These are phyloP conservation scores for Acanthurus leucopareius DNA, from an alignment of 2,797 vertebrate genomes.

Conservation along the genomic window DNA sequence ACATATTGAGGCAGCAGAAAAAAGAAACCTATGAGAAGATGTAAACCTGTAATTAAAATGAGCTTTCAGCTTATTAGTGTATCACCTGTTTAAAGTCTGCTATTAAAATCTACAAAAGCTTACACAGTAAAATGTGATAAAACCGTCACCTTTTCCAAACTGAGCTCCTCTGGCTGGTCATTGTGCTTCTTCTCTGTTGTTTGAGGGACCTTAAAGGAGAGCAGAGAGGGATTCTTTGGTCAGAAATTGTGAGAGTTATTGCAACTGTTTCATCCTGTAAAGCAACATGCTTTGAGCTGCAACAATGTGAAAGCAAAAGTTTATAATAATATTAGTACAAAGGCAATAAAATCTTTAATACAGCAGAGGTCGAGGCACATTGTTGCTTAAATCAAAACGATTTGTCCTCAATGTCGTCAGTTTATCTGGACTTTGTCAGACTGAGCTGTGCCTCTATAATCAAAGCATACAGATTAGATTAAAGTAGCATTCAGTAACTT, in stretches of 20 bases:
- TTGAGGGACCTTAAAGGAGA: slow-evolving; percentile 55
- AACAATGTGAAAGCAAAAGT: too few species aligned
- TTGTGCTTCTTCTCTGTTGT: slow-evolving; percentile 59
- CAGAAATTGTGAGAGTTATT: background rate
- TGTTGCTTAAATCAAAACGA: too few species aligned
- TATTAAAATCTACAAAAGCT: background rate
- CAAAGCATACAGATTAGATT: too few species aligned
- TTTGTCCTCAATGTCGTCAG: too few species aligned
- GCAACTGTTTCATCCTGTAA: background rate
- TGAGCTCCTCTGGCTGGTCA: slow-evolving; percentile 79
- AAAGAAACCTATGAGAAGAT: too few species aligned
- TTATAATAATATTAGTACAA: too few species aligned
- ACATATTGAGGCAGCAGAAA: too few species aligned
- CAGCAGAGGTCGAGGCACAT: too few species aligned
- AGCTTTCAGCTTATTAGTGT: background rate
- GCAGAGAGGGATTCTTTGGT: background rate
- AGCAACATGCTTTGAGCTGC: too few species aligned
- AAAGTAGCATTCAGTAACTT: background rate
- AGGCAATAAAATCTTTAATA: too few species aligned
- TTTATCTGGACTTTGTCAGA: too few species aligned
- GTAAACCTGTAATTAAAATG: too few species aligned
- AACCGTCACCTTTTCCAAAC: slow-evolving; percentile 90
- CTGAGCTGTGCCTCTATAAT: background rate
- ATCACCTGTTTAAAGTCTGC: background rate
- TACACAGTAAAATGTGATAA: background rate